A percentile compares a stretch with the other conserved stretches of the same genome.
phyloP scores from a whole-genome alignment of 2,113 vertebrate species.

The Tragelaphus imberbis region DNA sequence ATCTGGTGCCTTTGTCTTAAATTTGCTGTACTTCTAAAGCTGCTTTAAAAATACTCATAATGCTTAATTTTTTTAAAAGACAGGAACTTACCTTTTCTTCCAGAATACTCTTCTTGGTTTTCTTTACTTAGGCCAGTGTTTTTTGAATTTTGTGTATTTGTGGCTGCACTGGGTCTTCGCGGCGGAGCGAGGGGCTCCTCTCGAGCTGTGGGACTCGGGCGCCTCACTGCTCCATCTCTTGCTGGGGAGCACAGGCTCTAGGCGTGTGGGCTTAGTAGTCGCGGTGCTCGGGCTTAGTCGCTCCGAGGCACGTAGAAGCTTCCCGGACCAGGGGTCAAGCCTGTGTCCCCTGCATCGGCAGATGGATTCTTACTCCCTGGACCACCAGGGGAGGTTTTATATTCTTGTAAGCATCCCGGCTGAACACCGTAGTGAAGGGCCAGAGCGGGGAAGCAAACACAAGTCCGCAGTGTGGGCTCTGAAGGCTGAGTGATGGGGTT shows the following conservation, averaged over 20 bases:
- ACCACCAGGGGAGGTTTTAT: not conserved
- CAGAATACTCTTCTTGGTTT: not conserved
- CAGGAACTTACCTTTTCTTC: not conserved
- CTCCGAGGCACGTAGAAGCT: not conserved
- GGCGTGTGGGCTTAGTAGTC: not conserved
- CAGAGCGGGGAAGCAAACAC: not conserved
- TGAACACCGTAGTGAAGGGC: not conserved
- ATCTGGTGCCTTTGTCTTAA: not conserved
- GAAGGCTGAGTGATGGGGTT: not conserved
- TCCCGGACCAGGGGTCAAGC: not conserved
- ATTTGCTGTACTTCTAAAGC: not conserved
- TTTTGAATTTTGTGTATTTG: not conserved
- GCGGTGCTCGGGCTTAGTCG: not conserved
- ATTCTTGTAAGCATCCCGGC: not conserved
- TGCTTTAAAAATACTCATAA: not conserved
- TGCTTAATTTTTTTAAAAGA: not conserved
- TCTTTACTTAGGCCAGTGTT: not conserved
- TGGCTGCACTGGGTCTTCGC: not conserved
- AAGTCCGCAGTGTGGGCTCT: not conserved
- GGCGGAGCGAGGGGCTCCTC: rapidly evolving
- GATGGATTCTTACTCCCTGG: not conserved
- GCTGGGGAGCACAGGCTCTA: not conserved
- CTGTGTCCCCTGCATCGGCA: not conserved
- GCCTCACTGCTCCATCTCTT: rapidly evolving
- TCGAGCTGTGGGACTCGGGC: not conserved